Conservation (phyloP, 2,888 invertebrate species). For the Zonitis immaculata region DNA sequence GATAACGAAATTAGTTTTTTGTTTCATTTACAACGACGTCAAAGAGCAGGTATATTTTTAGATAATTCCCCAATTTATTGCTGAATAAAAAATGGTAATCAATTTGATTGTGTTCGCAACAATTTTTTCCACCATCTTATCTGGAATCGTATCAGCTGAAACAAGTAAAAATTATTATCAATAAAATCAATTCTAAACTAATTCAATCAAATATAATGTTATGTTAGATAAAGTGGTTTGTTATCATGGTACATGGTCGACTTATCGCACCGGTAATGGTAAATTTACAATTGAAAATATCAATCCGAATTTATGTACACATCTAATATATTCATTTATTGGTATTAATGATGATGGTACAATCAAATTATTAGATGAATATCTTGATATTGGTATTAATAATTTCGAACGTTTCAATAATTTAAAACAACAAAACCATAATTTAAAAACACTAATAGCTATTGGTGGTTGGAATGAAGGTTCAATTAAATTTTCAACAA, state of each 20-base stretch:
- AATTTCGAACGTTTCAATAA: slow-evolving; percentile 52
- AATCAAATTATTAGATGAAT: slow-evolving; percentile 53
- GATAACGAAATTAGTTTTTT: no score
- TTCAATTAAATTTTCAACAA: slow-evolving; percentile 47
- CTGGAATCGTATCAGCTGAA: slow-evolving; percentile 5
- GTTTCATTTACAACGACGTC: no score
- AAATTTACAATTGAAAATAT: slow-evolving; percentile 64
- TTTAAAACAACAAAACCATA: slow-evolving; percentile 52
- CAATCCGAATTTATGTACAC: slow-evolving; percentile 70
- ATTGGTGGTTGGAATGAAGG: slow-evolving; percentile 68
- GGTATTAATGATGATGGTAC: slow-evolving; percentile 55
- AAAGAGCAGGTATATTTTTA: no score
- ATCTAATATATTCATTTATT: slow-evolving; percentile 66
- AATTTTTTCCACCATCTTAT: background rate
- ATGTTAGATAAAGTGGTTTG: slow-evolving; percentile 34
- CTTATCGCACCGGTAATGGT: slow-evolving; percentile 63
- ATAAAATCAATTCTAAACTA: no score
- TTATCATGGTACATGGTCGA: slow-evolving; percentile 59
- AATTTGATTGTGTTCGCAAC: background rate
- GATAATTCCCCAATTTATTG: no score
- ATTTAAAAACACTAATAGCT: slow-evolving; percentile 56
- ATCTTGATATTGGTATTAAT: slow-evolving; percentile 34
- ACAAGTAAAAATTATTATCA: slow-evolving; percentile 1
- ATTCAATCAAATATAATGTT: no score
- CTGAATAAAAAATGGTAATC: no score